A percentile compares a stretch with the other conserved stretches of the same genome.
Evolutionary conservation across 2,888 invertebrate genomes (phyloP).

Genomic region (Entomobrya multifasciata): DNA sequence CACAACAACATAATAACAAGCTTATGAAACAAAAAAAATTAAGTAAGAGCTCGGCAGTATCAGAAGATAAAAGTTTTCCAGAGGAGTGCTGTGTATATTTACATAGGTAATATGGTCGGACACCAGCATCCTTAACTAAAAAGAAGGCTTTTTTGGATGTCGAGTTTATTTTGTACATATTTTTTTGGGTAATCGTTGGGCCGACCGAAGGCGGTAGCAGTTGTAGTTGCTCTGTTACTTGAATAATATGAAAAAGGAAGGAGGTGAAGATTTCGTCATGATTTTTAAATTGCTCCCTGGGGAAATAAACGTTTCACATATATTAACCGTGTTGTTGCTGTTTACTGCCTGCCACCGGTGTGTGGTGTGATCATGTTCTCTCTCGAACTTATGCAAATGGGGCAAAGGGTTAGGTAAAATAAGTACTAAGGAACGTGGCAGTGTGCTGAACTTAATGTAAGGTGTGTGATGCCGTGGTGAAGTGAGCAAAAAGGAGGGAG

Average conservation of each 20-base stretch:
- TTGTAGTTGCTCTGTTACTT: not conserved
- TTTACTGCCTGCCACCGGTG: no score
- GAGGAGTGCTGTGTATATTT: not conserved
- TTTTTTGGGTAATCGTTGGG: not conserved
- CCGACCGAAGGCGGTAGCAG: not conserved
- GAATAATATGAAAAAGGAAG: no score
- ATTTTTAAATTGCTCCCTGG: constrained; percentile 49
- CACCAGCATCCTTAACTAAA: no score
- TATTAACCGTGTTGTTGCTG: no score
- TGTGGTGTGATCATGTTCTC: not conserved
- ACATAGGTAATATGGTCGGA: not conserved
- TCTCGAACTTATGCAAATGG: not conserved
- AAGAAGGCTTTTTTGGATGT: not conserved
- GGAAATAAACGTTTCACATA: constrained; percentile 48
- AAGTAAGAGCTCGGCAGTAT: not conserved
- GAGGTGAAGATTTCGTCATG: constrained; percentile 47
- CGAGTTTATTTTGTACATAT: not conserved
- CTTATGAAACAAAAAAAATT: constrained; percentile 19
- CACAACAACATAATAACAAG: constrained; percentile 10
- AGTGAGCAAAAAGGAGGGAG: no score
- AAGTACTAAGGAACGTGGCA: no score
- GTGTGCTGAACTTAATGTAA: no score
- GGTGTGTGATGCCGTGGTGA: no score
- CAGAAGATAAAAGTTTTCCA: not conserved
- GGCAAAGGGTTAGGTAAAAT: no score